phyloP scores from a whole-genome alignment of 2,888 invertebrate genomes.

The Melanophora roralis region DNA sequence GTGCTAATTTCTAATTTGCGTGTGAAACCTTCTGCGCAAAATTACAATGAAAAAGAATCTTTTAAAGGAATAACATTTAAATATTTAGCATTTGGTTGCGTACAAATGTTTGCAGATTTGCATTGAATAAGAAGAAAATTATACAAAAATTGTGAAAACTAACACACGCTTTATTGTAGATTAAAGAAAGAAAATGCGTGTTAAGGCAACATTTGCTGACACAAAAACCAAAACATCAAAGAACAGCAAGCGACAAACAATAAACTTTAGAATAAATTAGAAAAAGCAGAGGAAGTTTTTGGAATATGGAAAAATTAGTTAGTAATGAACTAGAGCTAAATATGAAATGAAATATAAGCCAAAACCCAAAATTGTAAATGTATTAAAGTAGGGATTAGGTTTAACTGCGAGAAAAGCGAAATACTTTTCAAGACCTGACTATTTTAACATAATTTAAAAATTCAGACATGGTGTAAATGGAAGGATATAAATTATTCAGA shows the following conservation, averaged over 20 bases:
- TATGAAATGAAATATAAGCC: not conserved
- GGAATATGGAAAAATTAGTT: not conserved
- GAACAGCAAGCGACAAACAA: not conserved
- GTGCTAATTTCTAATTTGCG: slow-evolving; percentile 50
- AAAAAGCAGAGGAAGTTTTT: not conserved
- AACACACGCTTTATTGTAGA: slow-evolving; percentile 26
- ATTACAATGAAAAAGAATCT: not conserved
- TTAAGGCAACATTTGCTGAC: slow-evolving; percentile 56
- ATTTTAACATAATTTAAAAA: too few species aligned
- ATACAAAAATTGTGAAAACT: slow-evolving; percentile 46
- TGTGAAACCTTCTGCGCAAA: slow-evolving; percentile 13
- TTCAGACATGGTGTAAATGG: too few species aligned
- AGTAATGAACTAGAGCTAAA: not conserved
- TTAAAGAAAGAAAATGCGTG: slow-evolving; percentile 49
- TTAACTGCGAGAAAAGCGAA: too few species aligned
- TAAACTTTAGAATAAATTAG: not conserved
- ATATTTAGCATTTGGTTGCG: slow-evolving; percentile 17
- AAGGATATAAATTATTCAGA: too few species aligned
- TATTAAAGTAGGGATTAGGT: too few species aligned
- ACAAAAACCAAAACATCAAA: slow-evolving; percentile 28
- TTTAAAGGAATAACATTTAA: slow-evolving; percentile 1
- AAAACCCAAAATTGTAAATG: too few species aligned
- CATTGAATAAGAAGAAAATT: slow-evolving; percentile 10
- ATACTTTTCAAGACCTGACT: too few species aligned
- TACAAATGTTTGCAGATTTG: not conserved